These are phyloP conservation scores for Nanger granti DNA, from an alignment of 2,113 vertebrate genomes.

Conservation along the genomic window DNA sequence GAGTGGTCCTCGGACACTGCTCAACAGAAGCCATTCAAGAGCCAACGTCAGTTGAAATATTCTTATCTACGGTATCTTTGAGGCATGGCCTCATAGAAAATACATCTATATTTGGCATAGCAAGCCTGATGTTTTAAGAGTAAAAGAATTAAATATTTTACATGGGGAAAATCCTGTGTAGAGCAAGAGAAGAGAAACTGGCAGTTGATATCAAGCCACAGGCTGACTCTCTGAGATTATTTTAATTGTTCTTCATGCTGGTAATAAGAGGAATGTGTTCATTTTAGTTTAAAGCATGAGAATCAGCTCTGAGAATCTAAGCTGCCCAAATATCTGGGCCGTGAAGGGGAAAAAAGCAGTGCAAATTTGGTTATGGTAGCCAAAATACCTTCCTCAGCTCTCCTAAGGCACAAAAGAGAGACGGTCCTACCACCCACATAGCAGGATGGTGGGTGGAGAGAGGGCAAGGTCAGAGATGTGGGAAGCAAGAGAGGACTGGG, in stretches of 20 bases:
- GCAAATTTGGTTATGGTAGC: not conserved
- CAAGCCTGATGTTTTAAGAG: not conserved
- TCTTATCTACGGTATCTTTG: not conserved
- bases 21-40: not conserved
- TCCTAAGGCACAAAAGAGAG: not conserved
- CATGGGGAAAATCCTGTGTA: constrained; percentile 16
- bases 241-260: constrained; percentile 69
- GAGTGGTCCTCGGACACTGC: not conserved
- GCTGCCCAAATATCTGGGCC: constrained; percentile 14
- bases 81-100: not conserved
- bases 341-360: not conserved
- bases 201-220: constrained; percentile 56
- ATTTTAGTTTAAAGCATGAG: constrained; percentile 38
- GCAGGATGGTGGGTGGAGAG: not conserved
- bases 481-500: not conserved
- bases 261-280: constrained; percentile 55
- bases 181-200: constrained; percentile 44
- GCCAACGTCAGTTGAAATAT: not conserved
- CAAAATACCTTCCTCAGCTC: not conserved
- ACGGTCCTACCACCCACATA: not conserved
- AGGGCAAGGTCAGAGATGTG: not conserved
- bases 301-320: constrained; percentile 45
- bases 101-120: not conserved
- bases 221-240: constrained; percentile 52
- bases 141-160: constrained; percentile 9